Base-by-base conservation (phyloP, 2,888 invertebrate genomes). In the Gryllus longicercus region DNA sequence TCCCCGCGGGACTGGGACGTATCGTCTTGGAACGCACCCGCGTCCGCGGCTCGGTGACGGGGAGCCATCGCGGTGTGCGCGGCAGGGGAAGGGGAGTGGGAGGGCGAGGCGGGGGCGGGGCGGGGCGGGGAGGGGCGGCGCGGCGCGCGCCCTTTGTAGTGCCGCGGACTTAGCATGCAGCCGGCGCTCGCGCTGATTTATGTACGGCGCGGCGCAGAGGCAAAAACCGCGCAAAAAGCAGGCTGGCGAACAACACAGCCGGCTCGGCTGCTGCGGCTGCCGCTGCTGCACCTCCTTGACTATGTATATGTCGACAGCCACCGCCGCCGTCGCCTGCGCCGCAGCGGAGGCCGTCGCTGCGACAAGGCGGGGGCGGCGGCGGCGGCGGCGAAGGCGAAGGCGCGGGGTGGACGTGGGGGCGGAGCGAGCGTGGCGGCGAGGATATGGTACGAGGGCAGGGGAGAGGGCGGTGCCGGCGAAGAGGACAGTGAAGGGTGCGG, bases 131-230 rank as follows among this genome's bases (percentile, higher is more conserved):
- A 11, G n/a, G n/a, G 8, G 63, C 63, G n/a, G 63, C 63, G 63
- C 63, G n/a, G 16, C 63, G 63, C 11, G 14, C 63, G n/a, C 63
- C 16, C 63, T 16, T 63, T 63, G 63, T 63, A 63, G 16, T 63
- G 63, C 63, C 63, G 63, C 63, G 63, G 16, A 63, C 63, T 63
- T 63, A 63, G 63, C 63, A 63, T 63, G 63, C 63, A 63, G 63
- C 63, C 63, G 63, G 16, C 16, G 63, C 63, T 14, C 16, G 14
- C 63, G 16, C 63, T 63, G 63, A 63, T 63, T 63, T 63, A 16
- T 16, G 63, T 12, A 16, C 63, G 63, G 16, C 63, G 63, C 63
- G 16, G 14, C 16, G n/a, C 63, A 63, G 63, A 5, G 38, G 11
- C 11, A 63, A 63, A 63, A 63, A 14, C 63, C 4, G 63, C 63